A percentile compares a stretch with the other conserved stretches of the same genome.
Evolutionary conservation across 2,797 vertebrate species (phyloP).

Genomic region (Gallinago stenura): DNA sequence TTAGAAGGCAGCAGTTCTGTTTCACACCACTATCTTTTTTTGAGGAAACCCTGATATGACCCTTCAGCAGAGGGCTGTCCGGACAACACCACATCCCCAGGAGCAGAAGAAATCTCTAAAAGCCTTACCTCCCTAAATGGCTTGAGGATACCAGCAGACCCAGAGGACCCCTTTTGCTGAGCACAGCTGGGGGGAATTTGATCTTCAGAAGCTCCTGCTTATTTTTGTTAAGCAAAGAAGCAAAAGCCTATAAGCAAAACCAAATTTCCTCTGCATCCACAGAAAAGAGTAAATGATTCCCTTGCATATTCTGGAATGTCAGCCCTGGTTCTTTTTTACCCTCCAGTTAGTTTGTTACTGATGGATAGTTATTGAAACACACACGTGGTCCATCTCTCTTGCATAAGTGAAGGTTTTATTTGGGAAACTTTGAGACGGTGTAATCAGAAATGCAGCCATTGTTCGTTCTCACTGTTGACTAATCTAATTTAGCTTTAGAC

Average conservation of each 20-base stretch:
- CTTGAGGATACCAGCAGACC: background rate
- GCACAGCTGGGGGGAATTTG: background rate
- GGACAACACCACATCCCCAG: background rate
- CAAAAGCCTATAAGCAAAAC: background rate
- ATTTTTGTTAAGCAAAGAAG: background rate
- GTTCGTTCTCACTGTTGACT: conserved; percentile 14
- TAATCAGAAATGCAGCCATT: background rate
- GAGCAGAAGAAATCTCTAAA: background rate
- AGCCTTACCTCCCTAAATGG: background rate
- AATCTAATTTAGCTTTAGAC: conserved; percentile 14
- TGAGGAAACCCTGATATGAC: background rate
- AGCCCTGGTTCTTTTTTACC: background rate
- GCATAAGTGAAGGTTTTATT: background rate
- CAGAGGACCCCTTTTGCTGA: background rate
- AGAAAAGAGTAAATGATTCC: background rate
- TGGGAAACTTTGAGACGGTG: background rate
- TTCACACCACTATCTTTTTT: background rate
- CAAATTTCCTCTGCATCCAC: background rate
- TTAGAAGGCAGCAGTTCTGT: background rate
- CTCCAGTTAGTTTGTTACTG: background rate
- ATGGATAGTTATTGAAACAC: background rate
- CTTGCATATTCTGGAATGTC: background rate
- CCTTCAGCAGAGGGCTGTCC: background rate
- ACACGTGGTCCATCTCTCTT: background rate
- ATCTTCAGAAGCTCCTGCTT: background rate